Evolutionary conservation across 23 tunicate genomes (phyloP), one percentile per base, ranked within the genome.

Genomic region (Corella eumyota): DNA sequence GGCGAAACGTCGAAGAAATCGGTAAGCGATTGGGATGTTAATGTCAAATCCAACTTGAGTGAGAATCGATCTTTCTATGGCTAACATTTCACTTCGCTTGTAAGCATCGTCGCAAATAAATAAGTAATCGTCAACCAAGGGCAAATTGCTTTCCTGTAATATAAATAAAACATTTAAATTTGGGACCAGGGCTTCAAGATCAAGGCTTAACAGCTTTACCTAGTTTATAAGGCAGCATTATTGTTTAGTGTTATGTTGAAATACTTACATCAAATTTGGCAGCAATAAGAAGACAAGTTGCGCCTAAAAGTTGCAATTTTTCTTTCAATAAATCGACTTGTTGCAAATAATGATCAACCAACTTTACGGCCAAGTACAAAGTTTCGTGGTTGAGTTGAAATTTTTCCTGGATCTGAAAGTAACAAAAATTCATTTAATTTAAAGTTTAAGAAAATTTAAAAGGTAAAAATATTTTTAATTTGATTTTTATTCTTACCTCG

Each of bases 41-140:
- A 90, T 81, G 69, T 90, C 91, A 44, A 80, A 90, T 4, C 78
- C 91, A 35, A 90, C 52, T 13, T 33, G 51, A 27, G 46, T 77
- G 3, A 90, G 61, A 19, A 90, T 48, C 23, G 50, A 9, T 37
- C 90, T 61, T 65, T 90, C 98, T 66, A 69, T 59, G 20, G 62
- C 32, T 5, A 90, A 50, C 44, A 90, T 64, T 55, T 90, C 74
- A 20, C 70, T 50, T 28, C 77, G 66, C 2, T 55, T 62, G 79
- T 90, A 90, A 13, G 98, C 83, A 40, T 90, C 91, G 74, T 90
- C 98, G 70, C 91, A 80, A 36, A 80, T 75, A 69, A 73, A 90
- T 23, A 90, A 57, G 34, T 80, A 80, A 35, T 90, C 98, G 58
- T 90, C 98, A 13, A 81, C 56, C 62, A 74, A 74, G 2, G 91